Evolutionary conservation across 1,140 invertebrate species (phyloP), one percentile per base, ranked within the genome.

Genomic region (Hyles vespertilio): DNA sequence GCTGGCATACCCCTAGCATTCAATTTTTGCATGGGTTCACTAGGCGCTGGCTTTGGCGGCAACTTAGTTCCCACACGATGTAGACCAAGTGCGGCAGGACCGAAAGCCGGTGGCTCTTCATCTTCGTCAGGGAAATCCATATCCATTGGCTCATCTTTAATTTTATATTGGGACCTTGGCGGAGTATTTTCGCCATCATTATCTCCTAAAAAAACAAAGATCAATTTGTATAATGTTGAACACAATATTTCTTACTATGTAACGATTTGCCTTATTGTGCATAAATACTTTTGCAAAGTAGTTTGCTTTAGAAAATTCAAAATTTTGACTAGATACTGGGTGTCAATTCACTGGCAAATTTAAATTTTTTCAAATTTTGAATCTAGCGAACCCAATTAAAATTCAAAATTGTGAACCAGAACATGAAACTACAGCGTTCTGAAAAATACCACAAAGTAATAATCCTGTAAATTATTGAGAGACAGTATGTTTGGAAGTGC

Each of bases 1-100:
- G 95, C 95, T 52, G 97, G 96, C 94, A 96, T 96, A 50, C 96
- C 96, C 80, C 96, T 91, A 7, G 95, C 92, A 84, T 97, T 97
- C 2, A 97, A 82, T 58, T 94, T 93, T 78, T 94, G 93, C 7
- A 94, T 91, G 1, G 93, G 94, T 73, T 93, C 92, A 60, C 92
- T 92, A 44, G 92, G 92, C 43, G 91, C 88, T 50, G 93, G 92
- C 83, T 93, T 94, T 48, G 93, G 92, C 46, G 94, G 93, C 65
- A 92, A 91, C 55, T 92, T 91, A 9, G 94, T 93, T 8, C 95
- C 95, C 48, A 96, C 94, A 79, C 95, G 91, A 73, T 95, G 94
- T 2, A 96, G 84, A 3, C 95, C 95, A 46, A 96, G 88, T 60
- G 93, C 93, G 45, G 94, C 94, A 45, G 94, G 93, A 32, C 94